A percentile compares a stretch with the other conserved stretches of the same genome.
phyloP scores from a whole-genome alignment of 1,140 invertebrate species.

The Zeugodacus cucurbitae region DNA sequence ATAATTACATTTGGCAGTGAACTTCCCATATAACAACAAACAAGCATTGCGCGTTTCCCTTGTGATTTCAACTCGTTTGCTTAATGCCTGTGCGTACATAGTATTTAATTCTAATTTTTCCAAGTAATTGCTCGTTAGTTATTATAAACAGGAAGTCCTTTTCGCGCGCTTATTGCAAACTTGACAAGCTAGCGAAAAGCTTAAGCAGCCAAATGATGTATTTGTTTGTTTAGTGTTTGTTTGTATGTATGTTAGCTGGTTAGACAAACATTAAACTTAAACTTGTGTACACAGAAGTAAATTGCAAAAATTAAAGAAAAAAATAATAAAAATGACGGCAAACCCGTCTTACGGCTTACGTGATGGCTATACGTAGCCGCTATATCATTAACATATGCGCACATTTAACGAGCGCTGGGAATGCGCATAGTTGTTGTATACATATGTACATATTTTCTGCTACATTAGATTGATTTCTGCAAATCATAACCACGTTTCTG shows the following conservation, averaged over 20 bases:
- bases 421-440: neutral
- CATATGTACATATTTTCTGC: neutral
- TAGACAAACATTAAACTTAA: neutral
- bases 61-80: neutral
- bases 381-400: neutral
- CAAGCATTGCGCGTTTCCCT: neutral
- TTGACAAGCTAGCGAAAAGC: neutral
- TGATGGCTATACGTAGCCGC: neutral
- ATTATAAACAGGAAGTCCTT: slow-evolving; percentile 7
- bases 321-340: neutral
- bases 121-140: neutral
- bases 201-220: neutral
- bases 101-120: neutral
- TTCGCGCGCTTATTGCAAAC: neutral
- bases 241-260: neutral
- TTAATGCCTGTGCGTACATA: neutral
- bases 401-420: neutral
- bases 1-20: neutral
- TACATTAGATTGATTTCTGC: neutral
- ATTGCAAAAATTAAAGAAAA: too few species aligned
- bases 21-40: neutral
- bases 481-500: slow-evolving; percentile 7
- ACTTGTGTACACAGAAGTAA: neutral
- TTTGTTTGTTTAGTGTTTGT: neutral
- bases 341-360: neutral